Evolutionary conservation across 2,797 vertebrate genomes (phyloP).

Genomic region (Saxicola maurus): DNA sequence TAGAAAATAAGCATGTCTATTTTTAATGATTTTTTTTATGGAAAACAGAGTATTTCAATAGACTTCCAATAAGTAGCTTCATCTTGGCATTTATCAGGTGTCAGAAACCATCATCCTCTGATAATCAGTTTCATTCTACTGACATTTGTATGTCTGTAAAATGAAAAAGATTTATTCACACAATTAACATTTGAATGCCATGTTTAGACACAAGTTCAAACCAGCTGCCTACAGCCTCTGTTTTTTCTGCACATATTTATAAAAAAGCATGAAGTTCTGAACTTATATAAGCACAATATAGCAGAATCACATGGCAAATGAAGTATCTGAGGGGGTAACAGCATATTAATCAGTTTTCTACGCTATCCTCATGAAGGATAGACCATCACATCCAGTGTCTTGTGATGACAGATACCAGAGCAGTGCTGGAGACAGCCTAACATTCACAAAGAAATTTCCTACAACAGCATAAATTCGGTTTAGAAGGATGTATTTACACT

Average conservation of each 20-base stretch:
- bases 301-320: not conserved
- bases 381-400: not conserved
- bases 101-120: slow-evolving; percentile 68
- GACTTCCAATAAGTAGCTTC: slow-evolving; percentile 65
- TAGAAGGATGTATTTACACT: not conserved
- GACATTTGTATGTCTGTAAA: slow-evolving; percentile 73
- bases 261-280: slow-evolving; percentile 19
- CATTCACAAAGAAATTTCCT: not conserved
- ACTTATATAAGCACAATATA: not conserved
- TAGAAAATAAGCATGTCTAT: slow-evolving; percentile 42
- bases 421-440: not conserved
- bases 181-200: slow-evolving; percentile 78
- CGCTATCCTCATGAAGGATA: accelerated
- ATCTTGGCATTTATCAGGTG: slow-evolving; percentile 71
- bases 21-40: slow-evolving; percentile 65
- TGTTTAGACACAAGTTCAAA: slow-evolving; percentile 70
- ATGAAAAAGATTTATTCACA: slow-evolving; percentile 74
- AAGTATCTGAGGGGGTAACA: not conserved
- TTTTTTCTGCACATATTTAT: slow-evolving; percentile 54
- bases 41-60: slow-evolving; percentile 67
- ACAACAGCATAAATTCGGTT: not conserved
- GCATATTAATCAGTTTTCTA: not conserved
- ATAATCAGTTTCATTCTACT: slow-evolving; percentile 71
- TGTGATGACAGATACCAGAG: not conserved
- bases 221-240: slow-evolving; percentile 60